Evolutionary conservation across 2,888 invertebrate genomes (phyloP), one percentile per base, ranked within the genome.

Genomic region (Caenorhabditis japonica): DNA sequence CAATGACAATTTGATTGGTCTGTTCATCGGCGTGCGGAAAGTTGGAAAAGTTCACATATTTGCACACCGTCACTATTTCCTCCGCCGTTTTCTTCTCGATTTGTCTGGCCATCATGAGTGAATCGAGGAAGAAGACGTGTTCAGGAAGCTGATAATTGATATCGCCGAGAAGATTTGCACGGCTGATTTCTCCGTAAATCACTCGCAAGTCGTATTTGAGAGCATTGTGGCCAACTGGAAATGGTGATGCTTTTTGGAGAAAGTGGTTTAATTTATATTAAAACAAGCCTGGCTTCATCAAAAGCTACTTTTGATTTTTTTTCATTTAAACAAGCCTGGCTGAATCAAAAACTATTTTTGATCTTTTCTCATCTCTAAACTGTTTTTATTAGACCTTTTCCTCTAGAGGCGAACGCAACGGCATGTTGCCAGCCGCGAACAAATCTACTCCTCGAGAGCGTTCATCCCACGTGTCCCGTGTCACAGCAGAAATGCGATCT

Each of bases 171-270:
- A 83, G 17, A 8, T 59, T 44, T 34, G 75, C 58, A n/a, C 81
- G 52, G n/a, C 56, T 27, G 34, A 85, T 30, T 49, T 85, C 84
- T 2, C 75, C 77, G 49, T 80, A 77, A 10, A 85, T 66, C n/a
- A 85, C 62, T 0, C 84, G 76, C 38, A 79, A 76, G 46, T 85
- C 85, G 53, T 82, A 85, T 7, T 66, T 30, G 4, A 83, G 49
- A 1, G 75, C 75, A 44, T 82, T 80, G 58, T 82, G 82, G 4
- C 77, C 82, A 5, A 82, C 80, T 78, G 71, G 58, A 76, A 64
- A 53, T 0, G 3, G 21, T n/a, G 12, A 43, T 23, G n/a, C 2
- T 33, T 15, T 13, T 39, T 39, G n/a, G n/a, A n/a, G n/a, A n/a
- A n/a, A n/a, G n/a, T 39, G 4, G 39, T 8, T 39, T 39, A 8